These are phyloP conservation scores for Pseudotriccus pelzelni DNA, from an alignment of 2,797 vertebrate genomes.

Conservation along the genomic window DNA sequence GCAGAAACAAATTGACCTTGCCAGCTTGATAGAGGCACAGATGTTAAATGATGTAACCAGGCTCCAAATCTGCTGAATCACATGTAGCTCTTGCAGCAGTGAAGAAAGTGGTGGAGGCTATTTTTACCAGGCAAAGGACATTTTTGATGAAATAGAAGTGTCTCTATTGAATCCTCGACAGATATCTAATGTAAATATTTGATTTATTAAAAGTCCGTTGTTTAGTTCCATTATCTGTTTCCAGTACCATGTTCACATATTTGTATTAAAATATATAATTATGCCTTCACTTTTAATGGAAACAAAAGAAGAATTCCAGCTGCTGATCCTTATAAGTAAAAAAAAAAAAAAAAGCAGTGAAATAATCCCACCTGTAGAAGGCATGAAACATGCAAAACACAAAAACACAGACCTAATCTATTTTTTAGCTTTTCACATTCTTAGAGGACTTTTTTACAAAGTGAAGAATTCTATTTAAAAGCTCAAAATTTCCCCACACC, in stretches of 20 bases:
- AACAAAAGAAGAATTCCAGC: neutral
- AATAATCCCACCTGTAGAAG: neutral
- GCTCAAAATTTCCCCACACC: fast-evolving
- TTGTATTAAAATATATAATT: neutral
- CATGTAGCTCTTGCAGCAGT: neutral
- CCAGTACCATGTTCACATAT: neutral
- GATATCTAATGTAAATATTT: neutral
- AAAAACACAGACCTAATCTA: neutral
- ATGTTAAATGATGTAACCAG: slow-evolving; percentile 44
- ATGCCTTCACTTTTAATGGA: neutral
- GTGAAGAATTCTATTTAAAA: neutral
- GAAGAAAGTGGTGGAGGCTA: slow-evolving; percentile 3
- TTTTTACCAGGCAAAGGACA: neutral
- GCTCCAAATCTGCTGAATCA: slow-evolving; percentile 31
- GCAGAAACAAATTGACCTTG: slow-evolving; percentile 60
- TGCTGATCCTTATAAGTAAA: neutral
- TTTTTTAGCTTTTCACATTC: neutral
- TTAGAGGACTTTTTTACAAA: neutral
- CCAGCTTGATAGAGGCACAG: slow-evolving; percentile 29
- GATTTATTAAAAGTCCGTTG: neutral
- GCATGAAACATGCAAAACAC: neutral
- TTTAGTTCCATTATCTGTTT: neutral
- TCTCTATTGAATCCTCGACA: neutral
- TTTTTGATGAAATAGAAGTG: neutral
- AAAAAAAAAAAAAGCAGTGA: neutral